These are phyloP conservation scores for Osmerus eperlanus DNA, from an alignment of 2,113 vertebrate species.

Conservation along the genomic window DNA sequence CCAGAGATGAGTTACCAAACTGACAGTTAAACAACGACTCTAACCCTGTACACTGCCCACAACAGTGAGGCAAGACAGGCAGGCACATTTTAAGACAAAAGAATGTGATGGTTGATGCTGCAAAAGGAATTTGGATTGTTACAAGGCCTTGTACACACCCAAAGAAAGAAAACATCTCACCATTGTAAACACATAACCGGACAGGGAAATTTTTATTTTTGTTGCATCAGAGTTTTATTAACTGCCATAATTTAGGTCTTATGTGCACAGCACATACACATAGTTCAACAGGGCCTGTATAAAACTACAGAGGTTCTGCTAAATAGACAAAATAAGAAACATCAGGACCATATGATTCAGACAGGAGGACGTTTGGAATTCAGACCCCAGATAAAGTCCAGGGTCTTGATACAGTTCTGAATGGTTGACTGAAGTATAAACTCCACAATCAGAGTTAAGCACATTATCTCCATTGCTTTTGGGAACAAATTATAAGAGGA, in stretches of 20 bases:
- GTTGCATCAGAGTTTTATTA: conserved; percentile 21
- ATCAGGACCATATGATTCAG: conserved; percentile 59
- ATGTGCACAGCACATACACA: conserved; percentile 95
- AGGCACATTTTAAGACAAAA: too few species aligned
- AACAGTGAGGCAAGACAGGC: background rate
- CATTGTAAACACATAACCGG: too few species aligned
- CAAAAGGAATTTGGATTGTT: too few species aligned
- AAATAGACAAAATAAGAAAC: conserved; percentile 61
- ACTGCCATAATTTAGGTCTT: conserved; percentile 56
- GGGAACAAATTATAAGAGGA: too few species aligned
- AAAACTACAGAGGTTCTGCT: conserved; percentile 85
- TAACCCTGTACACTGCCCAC: background rate
- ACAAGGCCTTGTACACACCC: too few species aligned
- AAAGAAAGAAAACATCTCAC: too few species aligned
- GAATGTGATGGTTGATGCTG: too few species aligned
- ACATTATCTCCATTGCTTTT: too few species aligned
- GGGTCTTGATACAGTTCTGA: too few species aligned
- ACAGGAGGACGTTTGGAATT: conserved; percentile 38
- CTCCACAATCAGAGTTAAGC: too few species aligned
- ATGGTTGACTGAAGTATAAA: too few species aligned
- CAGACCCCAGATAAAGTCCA: background rate
- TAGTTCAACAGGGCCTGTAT: conserved; percentile 79
- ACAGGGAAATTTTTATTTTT: too few species aligned
- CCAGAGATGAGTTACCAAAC: conserved; percentile 13
- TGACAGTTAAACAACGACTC: background rate